Evolutionary conservation across 1,140 invertebrate genomes (phyloP).

Genomic region (Zaprionus nigranus): DNA sequence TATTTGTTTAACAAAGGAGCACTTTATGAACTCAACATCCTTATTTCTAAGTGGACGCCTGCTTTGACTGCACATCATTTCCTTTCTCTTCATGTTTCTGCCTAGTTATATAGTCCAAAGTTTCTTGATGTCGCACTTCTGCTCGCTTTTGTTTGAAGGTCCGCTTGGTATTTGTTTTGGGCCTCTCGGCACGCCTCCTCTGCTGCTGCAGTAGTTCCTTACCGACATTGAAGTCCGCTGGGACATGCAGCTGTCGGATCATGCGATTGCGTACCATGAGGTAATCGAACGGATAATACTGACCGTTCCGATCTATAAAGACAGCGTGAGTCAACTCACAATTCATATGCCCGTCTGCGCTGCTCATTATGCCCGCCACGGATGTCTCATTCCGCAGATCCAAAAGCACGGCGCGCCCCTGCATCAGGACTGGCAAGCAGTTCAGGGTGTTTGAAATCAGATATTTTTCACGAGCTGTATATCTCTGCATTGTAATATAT

Average conservation of each 20-base stretch:
- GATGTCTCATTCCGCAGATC: conserved; percentile 77
- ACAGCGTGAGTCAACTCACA: conserved; percentile 67
- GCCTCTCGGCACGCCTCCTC: conserved; percentile 17
- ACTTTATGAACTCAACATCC: too few species aligned
- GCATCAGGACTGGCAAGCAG: conserved; percentile 66
- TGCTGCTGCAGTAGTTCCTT: conserved; percentile 46
- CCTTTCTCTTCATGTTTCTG: conserved; percentile 14
- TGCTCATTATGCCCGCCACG: conserved; percentile 67
- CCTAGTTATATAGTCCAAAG: conserved; percentile 46
- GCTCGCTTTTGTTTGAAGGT: conserved; percentile 78
- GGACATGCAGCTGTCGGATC: conserved; percentile 75
- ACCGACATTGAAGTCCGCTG: conserved; percentile 49
- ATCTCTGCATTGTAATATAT: conserved; percentile 50
- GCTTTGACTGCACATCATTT: not conserved
- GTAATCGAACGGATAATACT: conserved; percentile 68
- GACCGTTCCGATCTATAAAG: conserved; percentile 72
- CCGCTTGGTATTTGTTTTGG: conserved; percentile 53
- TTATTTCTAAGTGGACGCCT: not conserved
- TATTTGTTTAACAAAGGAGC: too few species aligned
- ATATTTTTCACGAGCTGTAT: conserved; percentile 68
- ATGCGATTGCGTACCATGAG: conserved; percentile 76
- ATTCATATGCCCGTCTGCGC: conserved; percentile 74
- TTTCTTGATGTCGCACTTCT: conserved; percentile 69
- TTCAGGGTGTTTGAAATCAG: conserved; percentile 70
- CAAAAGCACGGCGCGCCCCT: conserved; percentile 73